These are phyloP conservation scores for Noctilio leporinus DNA, from an alignment of 2,113 vertebrate genomes.

Conservation along the genomic window DNA sequence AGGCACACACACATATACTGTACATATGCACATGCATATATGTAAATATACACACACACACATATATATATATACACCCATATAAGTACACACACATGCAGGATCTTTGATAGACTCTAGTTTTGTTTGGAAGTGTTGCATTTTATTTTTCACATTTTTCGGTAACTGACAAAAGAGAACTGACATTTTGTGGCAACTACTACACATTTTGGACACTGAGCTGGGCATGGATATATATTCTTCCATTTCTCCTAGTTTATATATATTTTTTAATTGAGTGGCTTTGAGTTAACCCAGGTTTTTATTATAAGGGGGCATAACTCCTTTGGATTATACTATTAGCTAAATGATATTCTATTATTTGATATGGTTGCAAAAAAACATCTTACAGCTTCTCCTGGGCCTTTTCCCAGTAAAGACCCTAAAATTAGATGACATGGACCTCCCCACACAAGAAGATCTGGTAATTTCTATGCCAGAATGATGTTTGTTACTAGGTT, in stretches of 20 bases:
- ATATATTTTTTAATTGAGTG: neutral
- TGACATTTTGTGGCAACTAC: neutral
- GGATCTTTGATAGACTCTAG: too few species aligned
- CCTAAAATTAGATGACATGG: neutral
- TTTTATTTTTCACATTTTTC: neutral
- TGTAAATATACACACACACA: neutral
- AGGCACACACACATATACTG: rapidly evolving
- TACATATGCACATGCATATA: rapidly evolving
- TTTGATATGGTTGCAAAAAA: neutral
- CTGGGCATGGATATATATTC: too few species aligned
- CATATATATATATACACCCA: neutral
- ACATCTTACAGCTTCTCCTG: neutral
- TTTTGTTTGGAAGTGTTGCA: neutral
- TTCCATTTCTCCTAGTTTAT: neutral
- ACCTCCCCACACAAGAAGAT: neutral
- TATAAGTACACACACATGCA: rapidly evolving
- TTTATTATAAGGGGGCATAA: neutral
- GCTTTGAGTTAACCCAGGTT: neutral
- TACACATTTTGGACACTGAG: too few species aligned
- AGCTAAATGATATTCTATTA: neutral
- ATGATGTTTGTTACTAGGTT: neutral
- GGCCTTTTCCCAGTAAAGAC: neutral
- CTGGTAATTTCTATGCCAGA: too few species aligned
- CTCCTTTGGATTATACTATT: neutral
- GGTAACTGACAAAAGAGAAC: neutral